These are phyloP conservation scores for Diadumene lineata DNA, from an alignment of 92 coral and sea anemone species.

Conservation along the genomic window DNA sequence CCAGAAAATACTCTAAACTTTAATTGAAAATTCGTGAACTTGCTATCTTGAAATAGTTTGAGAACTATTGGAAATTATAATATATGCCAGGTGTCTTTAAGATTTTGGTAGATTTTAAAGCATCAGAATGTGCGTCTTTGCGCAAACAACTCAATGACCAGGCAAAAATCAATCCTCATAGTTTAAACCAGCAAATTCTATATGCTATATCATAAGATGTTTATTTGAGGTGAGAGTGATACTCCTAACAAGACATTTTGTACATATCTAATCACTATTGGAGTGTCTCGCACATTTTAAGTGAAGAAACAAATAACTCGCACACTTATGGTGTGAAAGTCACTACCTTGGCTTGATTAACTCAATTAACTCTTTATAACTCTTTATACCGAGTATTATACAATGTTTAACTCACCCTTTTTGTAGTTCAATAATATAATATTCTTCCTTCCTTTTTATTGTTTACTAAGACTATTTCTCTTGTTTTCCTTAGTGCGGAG, in stretches of 20 bases:
- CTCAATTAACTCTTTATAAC: not conserved
- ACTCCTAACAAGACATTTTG: slow-evolving; percentile 16
- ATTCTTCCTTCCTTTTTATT: no score
- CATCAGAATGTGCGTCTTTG: not conserved
- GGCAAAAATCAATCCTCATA: not conserved
- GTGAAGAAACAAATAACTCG: slow-evolving; percentile 6
- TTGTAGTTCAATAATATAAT: no score
- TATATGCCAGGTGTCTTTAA: not conserved
- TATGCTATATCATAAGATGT: not conserved
- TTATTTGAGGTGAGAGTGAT: not conserved
- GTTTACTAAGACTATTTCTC: not conserved
- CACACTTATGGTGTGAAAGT: slow-evolving; percentile 25
- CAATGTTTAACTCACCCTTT: not conserved
- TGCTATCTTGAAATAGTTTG: no score
- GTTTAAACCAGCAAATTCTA: not conserved
- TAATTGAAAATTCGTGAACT: no score
- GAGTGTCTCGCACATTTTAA: slow-evolving; percentile 14
- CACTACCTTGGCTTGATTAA: not conserved
- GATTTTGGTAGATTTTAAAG: not conserved
- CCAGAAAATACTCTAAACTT: no score
- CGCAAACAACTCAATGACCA: not conserved
- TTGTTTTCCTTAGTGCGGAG: slow-evolving; percentile 13
- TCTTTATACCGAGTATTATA: not conserved
- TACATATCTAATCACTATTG: slow-evolving; percentile 1
- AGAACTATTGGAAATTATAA: no score